Evolutionary conservation across 2,797 vertebrate species (phyloP).

Genomic region (Pygocentrus nattereri): DNA sequence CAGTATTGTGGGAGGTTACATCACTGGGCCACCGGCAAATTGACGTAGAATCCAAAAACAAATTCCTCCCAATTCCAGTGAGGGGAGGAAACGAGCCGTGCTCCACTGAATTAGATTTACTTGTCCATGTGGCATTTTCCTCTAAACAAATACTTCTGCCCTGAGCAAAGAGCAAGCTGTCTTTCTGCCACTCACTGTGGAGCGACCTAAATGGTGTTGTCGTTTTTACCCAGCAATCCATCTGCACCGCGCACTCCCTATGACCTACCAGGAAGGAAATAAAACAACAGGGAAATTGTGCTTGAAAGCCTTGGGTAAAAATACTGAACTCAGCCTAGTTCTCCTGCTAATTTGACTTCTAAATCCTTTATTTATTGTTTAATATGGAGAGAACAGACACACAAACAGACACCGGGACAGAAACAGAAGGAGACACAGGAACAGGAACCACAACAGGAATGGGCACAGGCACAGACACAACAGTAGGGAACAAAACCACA

Average conservation of each 20-base stretch:
- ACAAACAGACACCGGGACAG: no score
- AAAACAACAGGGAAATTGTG: background rate
- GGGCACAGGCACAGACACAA: no score
- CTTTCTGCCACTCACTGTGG: slow-evolving; percentile 16
- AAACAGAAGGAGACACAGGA: no score
- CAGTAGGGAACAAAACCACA: no score
- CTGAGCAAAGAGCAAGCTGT: slow-evolving; percentile 47
- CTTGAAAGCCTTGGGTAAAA: background rate
- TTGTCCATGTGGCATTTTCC: slow-evolving; percentile 49
- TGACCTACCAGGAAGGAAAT: background rate
- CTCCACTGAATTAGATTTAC: slow-evolving; percentile 47
- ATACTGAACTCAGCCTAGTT: background rate
- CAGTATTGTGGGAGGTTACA: slow-evolving; percentile 6
- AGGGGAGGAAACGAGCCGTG: slow-evolving; percentile 33
- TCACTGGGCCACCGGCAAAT: slow-evolving; percentile 68
- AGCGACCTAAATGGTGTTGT: slow-evolving; percentile 35
- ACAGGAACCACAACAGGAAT: no score
- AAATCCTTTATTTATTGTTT: background rate
- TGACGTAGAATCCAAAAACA: slow-evolving; percentile 68
- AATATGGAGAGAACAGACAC: no score
- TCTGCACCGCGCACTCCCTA: background rate
- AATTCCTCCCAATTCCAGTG: slow-evolving; percentile 51
- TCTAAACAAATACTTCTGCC: slow-evolving; percentile 43
- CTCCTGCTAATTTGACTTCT: background rate
- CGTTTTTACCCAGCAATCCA: slow-evolving; percentile 15